Conservation (phyloP, 2,888 invertebrate species). For the Dasysyrphus tricinctus region DNA sequence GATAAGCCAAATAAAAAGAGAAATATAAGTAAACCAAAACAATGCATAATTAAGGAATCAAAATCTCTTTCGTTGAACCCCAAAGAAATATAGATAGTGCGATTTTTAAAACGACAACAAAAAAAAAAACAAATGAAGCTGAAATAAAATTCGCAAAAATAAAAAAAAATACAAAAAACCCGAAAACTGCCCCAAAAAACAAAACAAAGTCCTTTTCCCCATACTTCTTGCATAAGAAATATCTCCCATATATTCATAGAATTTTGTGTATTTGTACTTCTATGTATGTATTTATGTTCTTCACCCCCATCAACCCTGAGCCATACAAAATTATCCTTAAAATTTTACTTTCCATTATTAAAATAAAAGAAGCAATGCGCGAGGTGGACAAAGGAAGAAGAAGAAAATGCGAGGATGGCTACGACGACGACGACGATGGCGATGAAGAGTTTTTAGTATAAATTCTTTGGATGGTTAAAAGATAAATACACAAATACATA, state of each 20-base stretch:
- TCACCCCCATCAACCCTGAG: not conserved
- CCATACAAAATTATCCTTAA: conserved; percentile 66
- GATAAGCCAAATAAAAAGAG: conserved; percentile 24
- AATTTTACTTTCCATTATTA: conserved; percentile 71
- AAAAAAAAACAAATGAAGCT: conserved; percentile 52
- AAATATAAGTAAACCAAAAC: conserved; percentile 24
- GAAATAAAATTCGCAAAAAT: conserved; percentile 37
- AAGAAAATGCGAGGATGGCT: conserved; percentile 34
- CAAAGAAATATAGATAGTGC: conserved; percentile 15
- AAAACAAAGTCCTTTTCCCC: conserved; percentile 11
- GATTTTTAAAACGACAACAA: conserved; percentile 10
- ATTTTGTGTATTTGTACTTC: not conserved
- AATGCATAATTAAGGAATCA: conserved; percentile 67
- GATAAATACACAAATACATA: conserved; percentile 42
- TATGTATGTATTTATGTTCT: not conserved
- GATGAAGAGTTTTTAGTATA: conserved; percentile 37
- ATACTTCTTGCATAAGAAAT: not conserved
- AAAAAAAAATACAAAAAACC: not conserved
- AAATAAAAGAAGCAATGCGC: conserved; percentile 61
- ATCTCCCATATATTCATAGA: not conserved
- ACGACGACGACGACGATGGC: conserved; percentile 16
- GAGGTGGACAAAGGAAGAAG: conserved; percentile 63
- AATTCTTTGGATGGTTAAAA: conserved; percentile 35
- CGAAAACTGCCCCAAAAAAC: conserved; percentile 10
- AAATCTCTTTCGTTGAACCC: conserved; percentile 44